Base-by-base conservation (phyloP, 2,888 invertebrate species). In the Stomorhina lunata region DNA sequence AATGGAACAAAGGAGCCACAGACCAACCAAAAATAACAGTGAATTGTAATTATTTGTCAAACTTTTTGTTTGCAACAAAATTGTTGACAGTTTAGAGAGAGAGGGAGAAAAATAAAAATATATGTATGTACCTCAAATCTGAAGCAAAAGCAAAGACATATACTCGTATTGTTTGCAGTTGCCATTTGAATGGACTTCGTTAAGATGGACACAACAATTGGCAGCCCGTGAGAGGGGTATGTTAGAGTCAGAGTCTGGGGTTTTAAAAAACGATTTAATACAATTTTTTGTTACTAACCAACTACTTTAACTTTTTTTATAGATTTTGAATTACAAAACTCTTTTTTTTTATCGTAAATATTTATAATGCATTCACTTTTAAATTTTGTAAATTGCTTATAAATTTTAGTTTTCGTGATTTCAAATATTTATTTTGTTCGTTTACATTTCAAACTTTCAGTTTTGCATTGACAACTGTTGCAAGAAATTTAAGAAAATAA, bases 351-450 rank as follows among this genome's bases (percentile, higher is more conserved):
- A 22, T 4, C 65, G 55, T 57, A 7, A 57, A 25, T 53, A 65
- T 75, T 73, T 69, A 63, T 57, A 66, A 72, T 72, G 65, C 81
- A 78, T 81, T 81, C 81, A 78, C 78, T 81, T 77, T 79, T 75
- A 5, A 17, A 53, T 37, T 15, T 32, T 37, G 45, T 48, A 25
- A 66, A 34, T 53, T 66, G 61, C 48, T 29, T 22, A 27, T 29
- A 29, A 65, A 10, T 50, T 76, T 53, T 40, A 32, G 40, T 40
- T 40, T 77, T 45, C 59, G 59, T 45, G 63, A 71, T 68, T 69
- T 55, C 20, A 9, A 22, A 34, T 40, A 34, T 68, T 37, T 40
- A 22, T 1, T 27, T 15, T 4, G 1, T 59, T n/a, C n/a, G n/a
- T n/a, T n/a, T n/a, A n/a, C n/a, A n/a, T n/a, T n/a, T n/a, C n/a